Evolutionary conservation across 2,797 vertebrate genomes (phyloP).

Genomic region (Rhinogobio ventralis): DNA sequence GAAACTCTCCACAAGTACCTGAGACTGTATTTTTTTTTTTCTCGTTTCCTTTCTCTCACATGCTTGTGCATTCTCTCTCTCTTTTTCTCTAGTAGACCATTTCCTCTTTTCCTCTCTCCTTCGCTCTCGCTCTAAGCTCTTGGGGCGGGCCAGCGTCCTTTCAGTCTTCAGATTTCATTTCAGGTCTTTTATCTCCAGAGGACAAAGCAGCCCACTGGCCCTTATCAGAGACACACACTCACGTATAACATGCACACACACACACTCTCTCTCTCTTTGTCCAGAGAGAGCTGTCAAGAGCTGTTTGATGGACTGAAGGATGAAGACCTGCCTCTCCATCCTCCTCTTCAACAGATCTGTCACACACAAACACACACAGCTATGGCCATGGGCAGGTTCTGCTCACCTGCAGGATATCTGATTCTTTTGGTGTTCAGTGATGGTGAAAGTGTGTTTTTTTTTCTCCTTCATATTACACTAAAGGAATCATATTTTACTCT

Average conservation of each 20-base stretch:
- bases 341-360: slow-evolving; percentile 35
- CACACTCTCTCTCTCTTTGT: slow-evolving; percentile 13
- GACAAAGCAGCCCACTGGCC: slow-evolving; percentile 60
- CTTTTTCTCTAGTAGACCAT: slow-evolving; percentile 59
- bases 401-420: slow-evolving; percentile 10
- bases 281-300: slow-evolving; percentile 50
- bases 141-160: slow-evolving; percentile 51
- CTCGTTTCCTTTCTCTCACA: slow-evolving; percentile 66
- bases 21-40: slow-evolving; percentile 60
- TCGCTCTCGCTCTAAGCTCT: slow-evolving; percentile 57
- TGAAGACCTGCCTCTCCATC: slow-evolving; percentile 50
- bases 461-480: slow-evolving; percentile 64
- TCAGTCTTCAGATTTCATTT: slow-evolving; percentile 69
- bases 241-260: slow-evolving; percentile 35
- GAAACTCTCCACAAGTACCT: slow-evolving; percentile 45
- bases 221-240: slow-evolving; percentile 60
- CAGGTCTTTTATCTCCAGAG: slow-evolving; percentile 64
- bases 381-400: slow-evolving; percentile 8
- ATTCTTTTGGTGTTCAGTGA: slow-evolving; percentile 19
- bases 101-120: slow-evolving; percentile 37
- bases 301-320: slow-evolving; percentile 44
- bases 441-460: slow-evolving; percentile 59
- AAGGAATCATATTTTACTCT: slow-evolving; percentile 64
- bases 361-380: slow-evolving; percentile 36
- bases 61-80: slow-evolving; percentile 67